These are phyloP conservation scores for Acrocephalus kingi DNA, from an alignment of 2,113 vertebrate genomes.

Conservation along the genomic window DNA sequence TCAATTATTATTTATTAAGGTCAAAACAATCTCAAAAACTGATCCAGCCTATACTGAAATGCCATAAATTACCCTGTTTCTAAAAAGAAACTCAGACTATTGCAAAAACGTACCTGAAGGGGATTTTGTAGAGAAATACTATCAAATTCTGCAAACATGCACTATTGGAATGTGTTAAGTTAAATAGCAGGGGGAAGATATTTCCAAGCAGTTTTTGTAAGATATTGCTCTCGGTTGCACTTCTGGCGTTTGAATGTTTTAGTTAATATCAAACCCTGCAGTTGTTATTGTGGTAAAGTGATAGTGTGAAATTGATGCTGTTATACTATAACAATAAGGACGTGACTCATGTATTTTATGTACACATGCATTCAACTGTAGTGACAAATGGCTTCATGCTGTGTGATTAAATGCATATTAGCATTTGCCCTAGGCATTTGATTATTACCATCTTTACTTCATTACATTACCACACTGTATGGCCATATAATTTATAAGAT, in stretches of 20 bases:
- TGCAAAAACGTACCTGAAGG: background rate
- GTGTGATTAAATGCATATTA: constrained; percentile 92
- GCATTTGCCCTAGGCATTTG: constrained; percentile 85
- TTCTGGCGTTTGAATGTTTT: constrained; percentile 60
- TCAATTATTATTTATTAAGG: background rate
- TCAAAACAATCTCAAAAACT: background rate
- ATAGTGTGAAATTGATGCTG: constrained; percentile 83
- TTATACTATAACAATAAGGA: constrained; percentile 82
- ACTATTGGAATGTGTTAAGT: background rate
- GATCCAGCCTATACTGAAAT: background rate
- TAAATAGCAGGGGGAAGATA: background rate
- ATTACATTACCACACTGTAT: constrained; percentile 86
- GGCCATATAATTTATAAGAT: constrained; percentile 87
- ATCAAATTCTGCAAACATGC: background rate
- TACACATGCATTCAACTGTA: constrained; percentile 82
- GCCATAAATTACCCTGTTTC: background rate
- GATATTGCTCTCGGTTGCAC: constrained; percentile 13
- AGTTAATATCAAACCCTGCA: constrained; percentile 71
- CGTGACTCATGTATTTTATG: constrained; percentile 82
- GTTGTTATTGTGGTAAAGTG: constrained; percentile 77
- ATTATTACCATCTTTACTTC: constrained; percentile 88
- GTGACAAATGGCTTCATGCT: constrained; percentile 84
- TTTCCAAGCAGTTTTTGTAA: constrained; percentile 35
- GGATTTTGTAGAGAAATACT: background rate
- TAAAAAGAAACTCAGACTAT: background rate